These are phyloP conservation scores for Thyatira batis DNA, from an alignment of 2,888 invertebrate species.

Conservation along the genomic window DNA sequence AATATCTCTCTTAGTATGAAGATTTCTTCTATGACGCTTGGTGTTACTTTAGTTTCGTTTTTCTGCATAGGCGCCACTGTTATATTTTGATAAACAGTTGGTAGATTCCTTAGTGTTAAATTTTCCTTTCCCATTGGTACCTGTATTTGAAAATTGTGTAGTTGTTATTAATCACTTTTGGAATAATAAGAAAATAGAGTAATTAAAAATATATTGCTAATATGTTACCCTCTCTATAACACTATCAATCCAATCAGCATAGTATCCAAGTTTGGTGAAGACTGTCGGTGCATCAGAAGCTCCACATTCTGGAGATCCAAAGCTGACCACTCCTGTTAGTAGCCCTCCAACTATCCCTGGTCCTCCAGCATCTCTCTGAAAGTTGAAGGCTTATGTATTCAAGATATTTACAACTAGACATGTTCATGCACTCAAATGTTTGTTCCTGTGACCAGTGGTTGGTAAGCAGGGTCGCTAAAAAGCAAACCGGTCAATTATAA, in stretches of 20 bases:
- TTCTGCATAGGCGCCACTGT: background rate
- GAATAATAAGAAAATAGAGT: too few species aligned
- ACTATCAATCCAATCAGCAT: conserved; percentile 44
- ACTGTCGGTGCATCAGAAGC: conserved; percentile 45
- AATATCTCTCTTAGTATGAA: conserved; percentile 17
- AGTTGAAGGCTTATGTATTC: too few species aligned
- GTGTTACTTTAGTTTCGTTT: background rate
- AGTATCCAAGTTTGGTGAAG: conserved; percentile 44
- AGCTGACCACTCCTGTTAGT: conserved; percentile 48
- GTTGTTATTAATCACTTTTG: too few species aligned
- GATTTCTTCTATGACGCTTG: conserved; percentile 8
- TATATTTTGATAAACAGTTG: background rate
- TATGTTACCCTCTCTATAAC: conserved; percentile 35
- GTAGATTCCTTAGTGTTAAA: background rate
- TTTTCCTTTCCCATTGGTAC: background rate
- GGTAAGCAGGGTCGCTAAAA: too few species aligned
- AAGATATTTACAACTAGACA: too few species aligned
- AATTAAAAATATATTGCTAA: too few species aligned
- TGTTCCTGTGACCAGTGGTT: too few species aligned
- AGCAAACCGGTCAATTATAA: too few species aligned
- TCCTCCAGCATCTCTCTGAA: conserved; percentile 44
- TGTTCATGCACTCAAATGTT: too few species aligned
- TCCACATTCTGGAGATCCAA: conserved; percentile 46
- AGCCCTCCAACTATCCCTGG: conserved; percentile 36
- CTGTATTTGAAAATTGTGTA: background rate